Evolutionary conservation across 2,797 vertebrate species (phyloP).

Genomic region (Malacoctenus gilli): DNA sequence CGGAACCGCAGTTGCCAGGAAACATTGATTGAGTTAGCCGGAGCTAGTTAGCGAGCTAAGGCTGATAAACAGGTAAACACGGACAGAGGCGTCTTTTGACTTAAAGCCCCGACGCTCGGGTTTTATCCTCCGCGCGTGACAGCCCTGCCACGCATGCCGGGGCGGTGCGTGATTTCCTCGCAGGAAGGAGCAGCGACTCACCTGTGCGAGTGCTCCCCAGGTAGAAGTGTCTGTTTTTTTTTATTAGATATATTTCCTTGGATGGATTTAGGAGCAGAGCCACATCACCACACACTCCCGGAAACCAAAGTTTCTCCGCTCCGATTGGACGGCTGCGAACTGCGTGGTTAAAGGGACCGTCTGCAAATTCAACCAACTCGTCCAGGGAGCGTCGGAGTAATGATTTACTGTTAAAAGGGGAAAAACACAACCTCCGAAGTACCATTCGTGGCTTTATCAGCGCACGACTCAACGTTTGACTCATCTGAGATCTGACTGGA

Average conservation of each 20-base stretch:
- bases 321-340: constrained; percentile 74
- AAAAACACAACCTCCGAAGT: no score
- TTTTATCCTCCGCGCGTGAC: constrained; percentile 27
- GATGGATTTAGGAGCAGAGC: constrained; percentile 77
- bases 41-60: constrained; percentile 44
- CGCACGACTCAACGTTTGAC: no score
- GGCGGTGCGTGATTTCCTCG: constrained; percentile 24
- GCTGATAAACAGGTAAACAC: constrained; percentile 48
- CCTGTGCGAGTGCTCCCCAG: constrained; percentile 67
- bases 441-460: no score
- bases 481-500: no score
- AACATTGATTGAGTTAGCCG: constrained; percentile 64
- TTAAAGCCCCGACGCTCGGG: constrained; percentile 14
- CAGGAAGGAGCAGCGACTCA: constrained; percentile 53
- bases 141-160: constrained; percentile 6
- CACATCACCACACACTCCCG: constrained; percentile 87
- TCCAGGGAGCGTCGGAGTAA: constrained; percentile 21
- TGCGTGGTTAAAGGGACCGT: constrained; percentile 61
- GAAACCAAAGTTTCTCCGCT: constrained; percentile 74
- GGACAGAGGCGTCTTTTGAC: constrained; percentile 16
- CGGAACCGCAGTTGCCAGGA: no score
- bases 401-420: no score
- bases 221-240: constrained; percentile 54
- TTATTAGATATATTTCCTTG: constrained; percentile 72
- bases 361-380: constrained; percentile 22